A percentile compares a stretch with the other conserved stretches of the same genome.
These are phyloP conservation scores for Xiphorhynchus elegans DNA, from an alignment of 2,113 vertebrate genomes.

Conservation along the genomic window DNA sequence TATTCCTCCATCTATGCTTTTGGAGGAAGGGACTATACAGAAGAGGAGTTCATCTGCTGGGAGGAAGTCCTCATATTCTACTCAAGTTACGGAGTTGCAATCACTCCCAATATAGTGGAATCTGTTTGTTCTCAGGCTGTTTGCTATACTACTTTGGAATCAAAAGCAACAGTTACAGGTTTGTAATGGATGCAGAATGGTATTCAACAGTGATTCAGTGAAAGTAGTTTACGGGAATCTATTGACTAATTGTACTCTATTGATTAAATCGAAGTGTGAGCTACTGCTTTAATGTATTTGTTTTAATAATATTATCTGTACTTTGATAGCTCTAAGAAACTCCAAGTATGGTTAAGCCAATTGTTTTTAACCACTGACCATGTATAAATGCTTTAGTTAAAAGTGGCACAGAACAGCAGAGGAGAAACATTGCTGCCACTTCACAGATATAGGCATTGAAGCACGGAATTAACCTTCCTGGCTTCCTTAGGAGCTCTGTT, in stretches of 20 bases:
- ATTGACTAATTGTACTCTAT: background rate
- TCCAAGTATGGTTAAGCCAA: background rate
- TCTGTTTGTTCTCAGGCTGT: background rate
- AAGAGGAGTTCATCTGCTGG: background rate
- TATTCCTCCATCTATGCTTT: background rate
- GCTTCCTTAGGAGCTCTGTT: background rate
- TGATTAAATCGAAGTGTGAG: background rate
- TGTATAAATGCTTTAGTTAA: background rate
- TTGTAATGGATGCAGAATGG: background rate
- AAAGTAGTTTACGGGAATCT: background rate
- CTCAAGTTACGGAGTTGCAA: accelerated
- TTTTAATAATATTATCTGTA: background rate
- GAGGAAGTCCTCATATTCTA: background rate
- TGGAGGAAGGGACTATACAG: background rate
- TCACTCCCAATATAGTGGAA: background rate
- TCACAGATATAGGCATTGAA: background rate
- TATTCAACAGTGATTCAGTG: background rate
- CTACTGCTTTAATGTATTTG: background rate
- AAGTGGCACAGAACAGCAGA: background rate
- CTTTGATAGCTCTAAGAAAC: background rate
- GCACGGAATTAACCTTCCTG: background rate
- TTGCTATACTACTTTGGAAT: background rate
- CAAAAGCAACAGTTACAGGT: background rate
- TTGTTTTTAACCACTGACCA: background rate
- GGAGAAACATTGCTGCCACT: background rate